Evolutionary conservation across 2,888 invertebrate genomes (phyloP).

Genomic region (Synergus gifuensis): DNA sequence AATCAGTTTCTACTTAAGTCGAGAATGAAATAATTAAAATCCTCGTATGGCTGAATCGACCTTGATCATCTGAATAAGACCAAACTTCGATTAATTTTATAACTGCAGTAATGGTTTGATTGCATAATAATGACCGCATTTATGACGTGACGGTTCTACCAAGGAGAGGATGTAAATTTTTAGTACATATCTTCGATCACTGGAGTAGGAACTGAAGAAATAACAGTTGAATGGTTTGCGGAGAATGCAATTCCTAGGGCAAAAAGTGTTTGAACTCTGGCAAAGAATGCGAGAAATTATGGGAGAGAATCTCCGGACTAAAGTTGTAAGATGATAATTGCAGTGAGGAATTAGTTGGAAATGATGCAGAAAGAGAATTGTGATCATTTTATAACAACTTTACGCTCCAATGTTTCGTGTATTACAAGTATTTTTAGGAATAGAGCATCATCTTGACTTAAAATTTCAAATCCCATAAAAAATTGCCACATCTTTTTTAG

Average conservation of each 20-base stretch:
- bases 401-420: neutral
- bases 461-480: neutral
- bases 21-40: neutral
- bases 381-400: neutral
- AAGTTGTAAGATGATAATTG: conserved; percentile 19
- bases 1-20: neutral
- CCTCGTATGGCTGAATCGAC: neutral
- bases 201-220: no score
- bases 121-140: conserved; percentile 63
- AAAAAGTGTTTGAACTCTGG: conserved; percentile 1
- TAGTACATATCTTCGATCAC: no score
- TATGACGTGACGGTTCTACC: conserved; percentile 41
- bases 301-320: neutral
- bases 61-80: conserved; percentile 40
- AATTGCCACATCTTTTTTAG: neutral
- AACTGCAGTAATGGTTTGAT: conserved; percentile 60
- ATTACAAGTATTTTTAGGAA: neutral
- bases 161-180: no score
- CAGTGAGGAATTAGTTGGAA: neutral
- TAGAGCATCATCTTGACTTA: neutral
- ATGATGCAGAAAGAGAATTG: conserved; percentile 1
- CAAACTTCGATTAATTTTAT: conserved; percentile 51
- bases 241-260: conserved; percentile 6
- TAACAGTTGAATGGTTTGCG: neutral
- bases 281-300: conserved; percentile 21